Evolutionary conservation across 2,888 invertebrate species (phyloP), one percentile per base, ranked within the genome.

Genomic region (Drosophila nr. medialis): DNA sequence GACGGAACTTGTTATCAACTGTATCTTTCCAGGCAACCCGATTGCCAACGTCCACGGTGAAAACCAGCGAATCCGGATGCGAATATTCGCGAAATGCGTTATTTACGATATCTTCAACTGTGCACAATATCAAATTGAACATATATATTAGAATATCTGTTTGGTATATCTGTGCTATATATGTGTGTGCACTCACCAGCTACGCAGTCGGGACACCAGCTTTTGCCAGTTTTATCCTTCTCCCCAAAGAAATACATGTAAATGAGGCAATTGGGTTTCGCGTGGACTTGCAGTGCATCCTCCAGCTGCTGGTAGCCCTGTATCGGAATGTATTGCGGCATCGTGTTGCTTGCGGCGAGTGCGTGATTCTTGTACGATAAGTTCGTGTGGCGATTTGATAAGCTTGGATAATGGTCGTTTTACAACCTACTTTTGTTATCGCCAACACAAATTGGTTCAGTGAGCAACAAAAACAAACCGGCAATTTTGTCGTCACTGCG

Each of bases 151-250:
- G 0, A 15, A 45, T 24, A 24, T 2, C 32, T 11, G 2, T 15
- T 21, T 15, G 3, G n/a, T 38, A 21, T 36, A 6, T n/a, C 13
- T 21, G 6, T n/a, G 18, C 0, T 48, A 18, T 30, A 30, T 42
- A 21, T 8, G 1, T 11, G n/a, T 27, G n/a, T 5, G 45, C 42
- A 42, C 55, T 93, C 94, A 97, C 97, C 96, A 92, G 94, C 94
- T 13, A 96, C 95, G 92, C 98, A 98, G 92, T 98, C 98, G 0
- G 96, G 95, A 90, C 98, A 98, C 98, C 98, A 98, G 91, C 97
- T 97, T 48, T 94, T 92, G 0, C 97, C 97, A 0, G 75, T 63
- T 30, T 72, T 72, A 54, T 89, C 79, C 90, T 95, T 95, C 29
- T 80, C 78, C 13, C 86, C 86, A 27, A 74, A 77, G 49, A 86